phyloP scores from a whole-genome alignment of 2,888 invertebrate species.

The Petrolisthes cinctipes region DNA sequence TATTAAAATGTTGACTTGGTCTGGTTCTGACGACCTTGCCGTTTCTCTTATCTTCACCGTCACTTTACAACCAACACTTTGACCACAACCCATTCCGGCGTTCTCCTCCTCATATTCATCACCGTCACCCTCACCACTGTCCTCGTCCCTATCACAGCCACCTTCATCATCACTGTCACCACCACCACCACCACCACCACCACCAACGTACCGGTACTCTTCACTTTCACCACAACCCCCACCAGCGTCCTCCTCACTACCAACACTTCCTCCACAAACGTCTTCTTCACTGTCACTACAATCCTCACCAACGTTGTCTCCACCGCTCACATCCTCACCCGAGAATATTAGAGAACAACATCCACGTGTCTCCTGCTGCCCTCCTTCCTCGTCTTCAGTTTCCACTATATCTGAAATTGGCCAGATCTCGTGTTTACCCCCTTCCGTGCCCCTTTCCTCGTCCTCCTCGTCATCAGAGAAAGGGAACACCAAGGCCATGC shows the following conservation, averaged over 20 bases:
- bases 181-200: too few species aligned
- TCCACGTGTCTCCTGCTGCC: background rate
- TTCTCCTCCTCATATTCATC: background rate
- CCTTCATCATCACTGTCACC: background rate
- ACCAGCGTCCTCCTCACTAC: too few species aligned
- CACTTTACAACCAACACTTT: background rate
- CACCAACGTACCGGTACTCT: too few species aligned
- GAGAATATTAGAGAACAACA: background rate
- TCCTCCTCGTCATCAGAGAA: conserved; percentile 50
- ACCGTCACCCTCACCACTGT: background rate
- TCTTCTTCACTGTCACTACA: too few species aligned
- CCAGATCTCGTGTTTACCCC: conserved; percentile 36
- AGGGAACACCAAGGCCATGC: conserved; percentile 30
- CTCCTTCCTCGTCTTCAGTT: conserved; percentile 54
- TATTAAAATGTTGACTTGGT: background rate
- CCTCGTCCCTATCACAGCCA: background rate
- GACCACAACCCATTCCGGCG: background rate
- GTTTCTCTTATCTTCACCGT: background rate
- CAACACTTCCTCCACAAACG: too few species aligned
- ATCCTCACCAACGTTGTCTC: too few species aligned
- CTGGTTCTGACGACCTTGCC: background rate
- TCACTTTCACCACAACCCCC: too few species aligned
- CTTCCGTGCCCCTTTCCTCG: conserved; percentile 18
- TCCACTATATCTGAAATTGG: conserved; percentile 57
- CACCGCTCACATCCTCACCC: too few species aligned